Percentiles rank a stretch among this genome's conserved stretches.
These are phyloP conservation scores for Macquaria ambigua DNA, from an alignment of 2,113 vertebrate genomes.

Conservation along the genomic window DNA sequence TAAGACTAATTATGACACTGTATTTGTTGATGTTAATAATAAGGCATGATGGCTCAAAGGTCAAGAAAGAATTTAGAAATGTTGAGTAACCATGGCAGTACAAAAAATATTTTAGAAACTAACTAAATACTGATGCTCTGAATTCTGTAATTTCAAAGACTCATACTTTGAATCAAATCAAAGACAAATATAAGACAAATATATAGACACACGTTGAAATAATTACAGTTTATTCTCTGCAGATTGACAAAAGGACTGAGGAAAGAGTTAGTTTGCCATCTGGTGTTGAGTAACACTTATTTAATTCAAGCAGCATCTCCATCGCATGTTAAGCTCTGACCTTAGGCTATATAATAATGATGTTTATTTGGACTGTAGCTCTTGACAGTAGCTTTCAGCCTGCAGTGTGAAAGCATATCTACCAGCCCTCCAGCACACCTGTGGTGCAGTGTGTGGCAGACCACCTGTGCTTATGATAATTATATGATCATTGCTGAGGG, in stretches of 20 bases:
- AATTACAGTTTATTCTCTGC: slow-evolving; percentile 13
- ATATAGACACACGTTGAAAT: neutral
- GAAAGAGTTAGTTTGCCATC: slow-evolving; percentile 25
- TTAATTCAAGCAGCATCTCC: slow-evolving; percentile 57
- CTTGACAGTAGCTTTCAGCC: slow-evolving; percentile 44
- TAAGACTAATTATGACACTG: neutral
- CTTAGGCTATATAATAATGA: slow-evolving; percentile 69
- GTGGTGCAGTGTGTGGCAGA: slow-evolving; percentile 69
- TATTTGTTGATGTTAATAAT: neutral
- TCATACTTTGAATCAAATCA: neutral
- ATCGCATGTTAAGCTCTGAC: slow-evolving; percentile 56
- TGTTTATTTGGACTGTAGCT: slow-evolving; percentile 68
- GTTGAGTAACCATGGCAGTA: neutral
- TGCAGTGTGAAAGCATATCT: slow-evolving; percentile 53
- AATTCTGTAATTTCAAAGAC: neutral
- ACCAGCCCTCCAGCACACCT: slow-evolving; percentile 60
- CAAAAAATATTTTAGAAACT: neutral
- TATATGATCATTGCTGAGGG: slow-evolving; percentile 62
- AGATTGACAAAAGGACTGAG: slow-evolving; percentile 7
- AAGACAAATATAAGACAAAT: neutral
- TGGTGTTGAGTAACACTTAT: slow-evolving; percentile 43
- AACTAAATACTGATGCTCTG: neutral
- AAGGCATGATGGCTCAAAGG: neutral
- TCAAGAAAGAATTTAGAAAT: neutral
- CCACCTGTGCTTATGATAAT: slow-evolving; percentile 67